Evolutionary conservation across 2,888 invertebrate genomes (phyloP), one percentile per base, ranked within the genome.

Genomic region (Hydrotaea diabolus): DNA sequence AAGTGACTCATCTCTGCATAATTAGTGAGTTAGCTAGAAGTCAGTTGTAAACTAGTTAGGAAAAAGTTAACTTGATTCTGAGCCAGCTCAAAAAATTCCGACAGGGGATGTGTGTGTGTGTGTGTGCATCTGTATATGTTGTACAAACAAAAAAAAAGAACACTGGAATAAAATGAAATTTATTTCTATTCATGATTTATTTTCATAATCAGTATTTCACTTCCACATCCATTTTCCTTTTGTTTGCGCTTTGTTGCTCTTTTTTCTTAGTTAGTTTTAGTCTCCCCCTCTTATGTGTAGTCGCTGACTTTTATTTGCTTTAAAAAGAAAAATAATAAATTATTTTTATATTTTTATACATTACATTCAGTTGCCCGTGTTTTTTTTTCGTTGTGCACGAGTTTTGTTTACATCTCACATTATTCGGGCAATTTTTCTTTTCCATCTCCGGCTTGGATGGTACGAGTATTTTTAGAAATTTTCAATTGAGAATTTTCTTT

Each of bases 161-260:
- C 2, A 43, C 66, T 19, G 23, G 19, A 69, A 23, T 23, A 43
- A 39, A 69, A 69, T 69, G 49, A 72, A 78, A 72, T 62, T 72
- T 62, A 72, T 72, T 78, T 62, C 62, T 49, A 46, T 72, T 71
- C 72, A 55, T 78, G 72, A 53, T 73, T 73, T 73, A 53, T 78
- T 21, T 43, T 49, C 43, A 71, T 71, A 57, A 77, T 43, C 43
- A 69, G 69, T 69, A 46, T 69, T 69, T 69, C 46, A 46, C 46
- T 69, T 69, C n/a, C 39, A 39, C 43, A 43, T 66, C 13, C 23
- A 69, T 43, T 39, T 66, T 66, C 43, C 17, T 43, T 0, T 17
- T 43, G 31, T 43, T 39, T 23, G 13, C 19, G 46, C 69, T 46
- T 69, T 69, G 69, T 23, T 19, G 69, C 15, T 15, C 15, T 13